Evolutionary conservation across 2,113 vertebrate genomes (phyloP), one percentile per base, ranked within the genome.

Genomic region (Carollia perspicillata): DNA sequence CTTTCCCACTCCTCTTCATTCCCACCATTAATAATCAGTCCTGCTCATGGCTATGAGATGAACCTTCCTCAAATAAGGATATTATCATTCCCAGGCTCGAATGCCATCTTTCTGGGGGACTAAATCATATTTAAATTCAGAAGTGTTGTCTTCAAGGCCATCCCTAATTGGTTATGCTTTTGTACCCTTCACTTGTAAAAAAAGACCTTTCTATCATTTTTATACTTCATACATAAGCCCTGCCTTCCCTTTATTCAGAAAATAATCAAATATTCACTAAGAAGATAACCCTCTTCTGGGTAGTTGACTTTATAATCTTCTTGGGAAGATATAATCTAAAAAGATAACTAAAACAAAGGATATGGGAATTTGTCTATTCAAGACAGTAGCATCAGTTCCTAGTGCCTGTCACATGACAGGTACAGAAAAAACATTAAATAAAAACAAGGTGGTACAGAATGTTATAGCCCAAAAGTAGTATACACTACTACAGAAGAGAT

Each of bases 241-340:
- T 79, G 51, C 16, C 87, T 84, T 94, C 88, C 42, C 66, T 96
- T 94, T 95, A 91, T 40, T 91, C 35, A 93, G 44, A 93, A 88
- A 90, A 95, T 80, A 91, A 87, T 53, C 68, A 91, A 83, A 79
- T 55, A 69, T 10, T 84, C 68, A 89, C 35, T 77, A 84, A 91
- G 71, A 84, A 96, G 86, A 51, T 42, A 93, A 90, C 63, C 66
- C 33, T 68, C 51, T n/a, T 68, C 20, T 85, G 55, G 44, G 49
- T 85, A 16, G 26, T 84, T 37, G 55, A 60, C 58, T 37, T 84
- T 72, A 58, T 51, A 78, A 93, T 63, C 42, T 89, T 88, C 28
- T 77, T 90, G 28, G 17, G 16, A 5, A 79, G 37, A 93, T 78
- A 89, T 95, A 97, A 81, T 16, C 79, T 89, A 93, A 94, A 93